phyloP scores from a whole-genome alignment of 2,797 vertebrate species.

The Morus bassanus region DNA sequence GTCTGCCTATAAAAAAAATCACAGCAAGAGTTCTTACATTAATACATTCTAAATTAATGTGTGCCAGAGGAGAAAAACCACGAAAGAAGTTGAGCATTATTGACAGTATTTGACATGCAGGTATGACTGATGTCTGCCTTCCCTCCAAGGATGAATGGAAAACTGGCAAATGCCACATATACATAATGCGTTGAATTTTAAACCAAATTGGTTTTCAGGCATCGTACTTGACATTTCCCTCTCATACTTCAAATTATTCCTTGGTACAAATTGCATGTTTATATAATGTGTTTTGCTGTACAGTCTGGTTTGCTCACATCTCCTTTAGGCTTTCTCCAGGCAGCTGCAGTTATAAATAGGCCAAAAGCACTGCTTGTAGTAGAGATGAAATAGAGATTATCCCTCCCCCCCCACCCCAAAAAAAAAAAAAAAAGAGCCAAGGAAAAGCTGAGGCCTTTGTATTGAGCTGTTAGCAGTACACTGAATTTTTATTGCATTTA shows the following conservation, averaged over 20 bases:
- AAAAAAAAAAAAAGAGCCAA: neutral
- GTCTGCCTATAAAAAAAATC: neutral
- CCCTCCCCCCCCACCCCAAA: neutral
- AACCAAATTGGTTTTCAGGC: constrained; percentile 21
- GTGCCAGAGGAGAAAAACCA: neutral
- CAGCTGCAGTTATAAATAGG: constrained; percentile 44
- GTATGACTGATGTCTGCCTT: constrained; percentile 39
- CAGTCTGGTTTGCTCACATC: constrained; percentile 40
- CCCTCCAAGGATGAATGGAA: constrained; percentile 15
- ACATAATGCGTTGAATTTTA: constrained; percentile 37
- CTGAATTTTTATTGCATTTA: neutral
- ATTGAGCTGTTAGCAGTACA: neutral
- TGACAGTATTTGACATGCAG: constrained; percentile 18
- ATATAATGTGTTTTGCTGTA: constrained; percentile 37
- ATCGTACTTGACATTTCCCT: constrained; percentile 36
- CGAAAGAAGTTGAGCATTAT: neutral
- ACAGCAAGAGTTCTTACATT: neutral
- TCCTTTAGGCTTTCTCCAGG: constrained; percentile 43
- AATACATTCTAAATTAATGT: constrained; percentile 14
- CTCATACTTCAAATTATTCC: constrained; percentile 34
- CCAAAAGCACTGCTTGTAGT: constrained; percentile 12
- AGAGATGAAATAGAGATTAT: constrained; percentile 28
- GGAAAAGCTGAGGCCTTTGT: neutral
- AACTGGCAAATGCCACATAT: constrained; percentile 45
- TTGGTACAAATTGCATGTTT: constrained; percentile 17